Base-by-base conservation (phyloP, 2,797 vertebrate genomes). In the Manis crassicaudata region DNA sequence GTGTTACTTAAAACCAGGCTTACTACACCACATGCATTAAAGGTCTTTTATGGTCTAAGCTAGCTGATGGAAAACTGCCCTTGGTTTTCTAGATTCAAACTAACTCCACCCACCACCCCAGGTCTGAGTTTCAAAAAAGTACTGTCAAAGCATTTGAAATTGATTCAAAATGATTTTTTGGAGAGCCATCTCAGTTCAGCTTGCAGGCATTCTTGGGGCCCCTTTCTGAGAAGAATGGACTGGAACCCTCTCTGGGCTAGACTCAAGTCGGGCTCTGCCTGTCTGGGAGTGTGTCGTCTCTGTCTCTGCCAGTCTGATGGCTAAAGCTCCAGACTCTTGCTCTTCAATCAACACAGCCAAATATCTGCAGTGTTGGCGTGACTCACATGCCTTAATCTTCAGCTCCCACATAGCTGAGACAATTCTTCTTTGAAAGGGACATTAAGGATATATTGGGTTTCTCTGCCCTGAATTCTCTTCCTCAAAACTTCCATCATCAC, bases 151-250 rank as follows among this genome's bases (percentile, higher is more conserved):
- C 70, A 95, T 82, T 92, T 95, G 93, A 96, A 96, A 96, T 4
- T 3, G 62, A 95, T 85, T 93, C 89, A 90, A 68, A 90, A 58
- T 73, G 56, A 40, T 85, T 93, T 97, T 97, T 50, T 90, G 72
- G 92, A 94, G 56, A 92, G 56, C 75, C 46, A 90, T 89, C 56
- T 88, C 32, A 4, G 81, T 68, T 92, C 89, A 95, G 87, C 96
- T 92, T 93, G 60, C 80, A 96, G 87, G 88, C 88, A 50, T 72
- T 94, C 72, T 77, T 46, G 54, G 84, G 83, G 92, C 56, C 40
- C 54, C 54, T 29, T 95, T 96, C 95, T 90, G 85, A 94, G 88
- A 90, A 96, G 80, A 95, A 91, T 79, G 88, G 92, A 95, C 67
- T 18, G 4, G 91, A 81, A 92, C 62, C 88, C 88, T 88, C 10